Percentiles rank a stretch among this genome's conserved stretches.
Evolutionary conservation across 2,113 vertebrate species (phyloP).

Genomic region (Saccopteryx leptura): DNA sequence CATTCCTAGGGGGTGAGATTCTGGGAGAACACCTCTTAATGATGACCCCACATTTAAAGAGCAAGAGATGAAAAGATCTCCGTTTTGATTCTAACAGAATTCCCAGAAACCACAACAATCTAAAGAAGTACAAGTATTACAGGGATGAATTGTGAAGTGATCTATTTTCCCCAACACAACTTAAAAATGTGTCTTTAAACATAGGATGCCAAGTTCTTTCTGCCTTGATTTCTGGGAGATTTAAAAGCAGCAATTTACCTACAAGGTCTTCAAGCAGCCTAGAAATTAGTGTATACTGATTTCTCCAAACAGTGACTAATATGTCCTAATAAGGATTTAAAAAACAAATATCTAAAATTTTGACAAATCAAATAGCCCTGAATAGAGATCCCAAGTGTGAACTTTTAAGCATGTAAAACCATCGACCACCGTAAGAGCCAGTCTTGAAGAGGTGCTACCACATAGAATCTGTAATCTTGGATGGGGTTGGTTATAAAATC

Average conservation of each 20-base stretch:
- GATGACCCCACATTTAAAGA: background rate
- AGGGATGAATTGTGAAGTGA: background rate
- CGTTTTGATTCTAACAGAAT: background rate
- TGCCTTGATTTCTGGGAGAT: background rate
- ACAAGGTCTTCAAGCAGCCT: conserved; percentile 46
- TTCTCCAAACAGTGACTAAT: conserved; percentile 56
- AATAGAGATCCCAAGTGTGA: conserved; percentile 7
- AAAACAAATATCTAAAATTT: conserved; percentile 45
- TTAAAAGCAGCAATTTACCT: conserved; percentile 14
- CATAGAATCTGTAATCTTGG: background rate
- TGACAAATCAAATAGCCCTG: conserved; percentile 10
- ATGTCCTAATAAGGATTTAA: conserved; percentile 22
- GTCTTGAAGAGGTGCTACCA: background rate
- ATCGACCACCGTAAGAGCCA: background rate
- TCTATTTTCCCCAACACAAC: background rate
- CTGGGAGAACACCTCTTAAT: background rate
- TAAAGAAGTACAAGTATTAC: background rate
- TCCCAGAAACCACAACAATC: background rate
- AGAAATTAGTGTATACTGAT: conserved; percentile 17
- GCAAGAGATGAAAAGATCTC: conserved; percentile 10
- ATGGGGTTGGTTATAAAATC: background rate
- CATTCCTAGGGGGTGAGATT: background rate
- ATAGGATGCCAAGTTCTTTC: conserved; percentile 11
- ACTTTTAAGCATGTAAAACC: background rate
- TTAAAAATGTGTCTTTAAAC: conserved; percentile 35